A percentile compares a stretch with the other conserved stretches of the same genome.
Evolutionary conservation across 2,888 invertebrate genomes (phyloP).

Genomic region (Watsonalla cultraria): DNA sequence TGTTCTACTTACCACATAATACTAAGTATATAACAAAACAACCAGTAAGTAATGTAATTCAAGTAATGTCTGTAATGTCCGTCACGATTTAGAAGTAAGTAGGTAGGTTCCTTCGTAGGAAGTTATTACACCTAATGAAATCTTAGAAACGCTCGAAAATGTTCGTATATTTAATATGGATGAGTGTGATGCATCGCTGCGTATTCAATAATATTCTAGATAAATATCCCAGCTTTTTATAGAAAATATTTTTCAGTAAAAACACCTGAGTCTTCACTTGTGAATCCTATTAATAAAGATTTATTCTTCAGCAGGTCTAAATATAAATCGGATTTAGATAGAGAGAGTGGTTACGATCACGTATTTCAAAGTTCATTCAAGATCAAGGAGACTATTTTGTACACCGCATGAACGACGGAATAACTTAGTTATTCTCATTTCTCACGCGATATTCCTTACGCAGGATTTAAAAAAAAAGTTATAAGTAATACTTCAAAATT

Average conservation of each 20-base stretch:
- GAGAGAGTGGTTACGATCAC: slow-evolving; percentile 16
- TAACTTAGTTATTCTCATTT: no score
- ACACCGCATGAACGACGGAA: slow-evolving; percentile 9
- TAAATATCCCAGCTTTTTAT: background rate
- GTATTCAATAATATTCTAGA: background rate
- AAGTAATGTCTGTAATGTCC: no score
- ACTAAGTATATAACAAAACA: no score
- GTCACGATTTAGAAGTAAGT: no score
- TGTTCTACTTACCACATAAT: no score
- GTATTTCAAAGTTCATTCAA: slow-evolving; percentile 24
- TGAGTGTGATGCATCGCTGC: background rate
- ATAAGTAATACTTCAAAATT: no score
- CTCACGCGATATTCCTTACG: no score
- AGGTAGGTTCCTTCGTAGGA: no score
- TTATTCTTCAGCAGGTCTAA: slow-evolving; percentile 19
- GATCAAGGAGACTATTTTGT: slow-evolving; percentile 27
- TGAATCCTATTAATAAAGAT: slow-evolving; percentile 7
- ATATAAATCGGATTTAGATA: slow-evolving; percentile 22
- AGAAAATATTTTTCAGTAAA: background rate
- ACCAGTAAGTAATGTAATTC: no score
- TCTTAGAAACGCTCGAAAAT: background rate
- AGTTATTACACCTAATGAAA: no score
- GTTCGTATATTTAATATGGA: no score
- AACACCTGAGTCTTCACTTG: slow-evolving; percentile 6
- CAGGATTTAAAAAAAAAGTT: no score